Conservation (phyloP, 2,797 vertebrate species). For the Halcyon smyrnensis region DNA sequence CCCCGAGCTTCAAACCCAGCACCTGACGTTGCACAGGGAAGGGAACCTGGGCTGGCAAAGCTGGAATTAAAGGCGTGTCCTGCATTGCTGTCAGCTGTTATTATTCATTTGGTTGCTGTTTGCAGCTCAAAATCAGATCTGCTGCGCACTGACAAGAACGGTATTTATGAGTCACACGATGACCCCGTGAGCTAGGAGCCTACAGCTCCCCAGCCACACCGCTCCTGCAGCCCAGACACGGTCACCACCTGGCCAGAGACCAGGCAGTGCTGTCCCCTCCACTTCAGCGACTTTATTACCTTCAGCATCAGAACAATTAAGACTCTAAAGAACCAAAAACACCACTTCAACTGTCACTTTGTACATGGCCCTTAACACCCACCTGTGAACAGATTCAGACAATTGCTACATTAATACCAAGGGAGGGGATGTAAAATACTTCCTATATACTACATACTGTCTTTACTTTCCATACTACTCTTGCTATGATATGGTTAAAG, state of each 20-base stretch:
- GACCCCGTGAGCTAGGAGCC: background rate
- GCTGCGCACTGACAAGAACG: conserved; percentile 39
- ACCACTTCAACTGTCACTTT: background rate
- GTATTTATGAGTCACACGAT: background rate
- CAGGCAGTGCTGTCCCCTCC: background rate
- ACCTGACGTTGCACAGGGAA: background rate
- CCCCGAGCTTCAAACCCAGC: background rate
- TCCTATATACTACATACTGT: background rate
- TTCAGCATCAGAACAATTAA: background rate
- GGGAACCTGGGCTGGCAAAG: background rate
- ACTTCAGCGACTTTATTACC: background rate
- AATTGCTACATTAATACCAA: background rate
- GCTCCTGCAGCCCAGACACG: fast-evolving
- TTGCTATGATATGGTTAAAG: background rate
- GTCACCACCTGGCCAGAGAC: background rate
- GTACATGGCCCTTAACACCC: background rate
- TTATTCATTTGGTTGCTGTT: conserved; percentile 20
- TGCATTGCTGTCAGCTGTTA: conserved; percentile 34
- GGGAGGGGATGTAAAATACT: background rate
- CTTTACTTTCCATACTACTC: background rate
- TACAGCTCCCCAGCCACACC: fast-evolving
- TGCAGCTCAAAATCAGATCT: conserved; percentile 12
- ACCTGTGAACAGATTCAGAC: background rate
- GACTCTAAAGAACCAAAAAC: background rate
- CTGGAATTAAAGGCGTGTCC: conserved; percentile 24